Evolutionary conservation across 2,888 invertebrate genomes (phyloP).

Genomic region (Cephonodes hylas): DNA sequence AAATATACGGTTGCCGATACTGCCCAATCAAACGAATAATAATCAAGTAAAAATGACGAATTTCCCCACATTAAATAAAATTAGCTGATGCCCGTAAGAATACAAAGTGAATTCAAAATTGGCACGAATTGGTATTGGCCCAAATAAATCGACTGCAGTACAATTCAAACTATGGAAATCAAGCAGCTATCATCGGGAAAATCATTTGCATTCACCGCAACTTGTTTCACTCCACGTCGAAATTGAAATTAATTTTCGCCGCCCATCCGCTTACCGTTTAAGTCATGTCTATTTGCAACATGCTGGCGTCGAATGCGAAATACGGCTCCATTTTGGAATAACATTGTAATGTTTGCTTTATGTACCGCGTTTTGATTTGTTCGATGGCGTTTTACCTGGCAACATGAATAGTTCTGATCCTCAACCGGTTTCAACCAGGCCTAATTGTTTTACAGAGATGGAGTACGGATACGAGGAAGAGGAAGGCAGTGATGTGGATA

Average conservation of each 20-base stretch:
- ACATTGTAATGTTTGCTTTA: neutral
- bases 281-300: neutral
- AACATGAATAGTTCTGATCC: neutral
- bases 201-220: neutral
- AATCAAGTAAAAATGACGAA: no score
- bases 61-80: no score
- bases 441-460: conserved; percentile 52
- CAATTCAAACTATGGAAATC: no score
- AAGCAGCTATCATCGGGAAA: neutral
- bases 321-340: neutral
- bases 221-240: neutral
- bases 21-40: no score
- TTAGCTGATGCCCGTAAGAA: no score
- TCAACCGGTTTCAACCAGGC: neutral
- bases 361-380: neutral
- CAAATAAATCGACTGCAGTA: no score
- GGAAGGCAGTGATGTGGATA: conserved; percentile 62
- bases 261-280: neutral
- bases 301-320: neutral
- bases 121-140: no score
- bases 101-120: no score
- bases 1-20: no score
- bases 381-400: neutral
- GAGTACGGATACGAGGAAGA: conserved; percentile 72
- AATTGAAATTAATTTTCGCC: neutral